Evolutionary conservation across 2,888 invertebrate genomes (phyloP), one percentile per base, ranked within the genome.

Genomic region (Morpho helenor): DNA sequence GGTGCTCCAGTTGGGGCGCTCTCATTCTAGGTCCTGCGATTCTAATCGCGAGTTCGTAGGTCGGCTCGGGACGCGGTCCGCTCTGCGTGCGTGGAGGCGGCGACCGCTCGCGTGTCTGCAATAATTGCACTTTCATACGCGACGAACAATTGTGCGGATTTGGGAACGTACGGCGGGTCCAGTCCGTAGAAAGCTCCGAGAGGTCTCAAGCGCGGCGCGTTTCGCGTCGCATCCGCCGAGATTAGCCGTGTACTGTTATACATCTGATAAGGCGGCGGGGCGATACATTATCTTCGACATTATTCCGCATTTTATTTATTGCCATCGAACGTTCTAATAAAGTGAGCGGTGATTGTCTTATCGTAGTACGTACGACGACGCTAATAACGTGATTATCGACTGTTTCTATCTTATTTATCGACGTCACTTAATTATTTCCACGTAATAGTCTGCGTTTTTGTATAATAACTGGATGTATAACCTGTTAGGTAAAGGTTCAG

Each of bases 11-110:
- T 83, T 81, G 67, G 68, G 70, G 72, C 71, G 73, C 69, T 72
- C 61, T 62, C 72, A 65, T 16, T 16, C 16, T 73, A 73, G 73
- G 73, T 76, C 75, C 79, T 77, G 74, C 69, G 78, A 75, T 79
- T 70, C 75, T 74, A 73, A 77, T 78, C 80, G 75, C 68, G 71
- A 64, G 84, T 82, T 83, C 85, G 83, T 81, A 84, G 87, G 85
- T 84, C 87, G 83, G 80, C 82, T 78, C 75, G 74, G 73, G 62
- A 64, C 61, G 61, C 44, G 52, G 49, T 51, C 52, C 44, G 43
- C 45, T 39, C 46, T 10, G 53, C 53, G 42, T 23, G 51, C 52
- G 43, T 43, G 54, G 62, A 52, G 46, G 51, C 54, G 43, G 45
- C 10, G 39, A 42, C 52, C 50, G 49, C 45, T 61, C 58, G 57